phyloP scores from a whole-genome alignment of 1,140 invertebrate species.

The Protaetia brevitarsis region DNA sequence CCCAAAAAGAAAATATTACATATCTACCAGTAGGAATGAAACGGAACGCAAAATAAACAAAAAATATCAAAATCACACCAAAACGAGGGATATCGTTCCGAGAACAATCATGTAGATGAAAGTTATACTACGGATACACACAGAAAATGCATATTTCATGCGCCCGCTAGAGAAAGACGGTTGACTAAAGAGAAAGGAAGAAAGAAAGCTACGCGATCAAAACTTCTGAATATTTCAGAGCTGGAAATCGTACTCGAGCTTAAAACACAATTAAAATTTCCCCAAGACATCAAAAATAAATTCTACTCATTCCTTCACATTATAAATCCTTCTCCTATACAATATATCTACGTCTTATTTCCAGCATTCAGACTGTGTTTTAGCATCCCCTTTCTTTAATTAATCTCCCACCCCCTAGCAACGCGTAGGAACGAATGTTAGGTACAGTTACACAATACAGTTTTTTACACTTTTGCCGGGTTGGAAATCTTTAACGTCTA shows the following conservation, averaged over 20 bases:
- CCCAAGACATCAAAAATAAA: slow-evolving; percentile 44
- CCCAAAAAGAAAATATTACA: too few species aligned
- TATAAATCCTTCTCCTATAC: slow-evolving; percentile 47
- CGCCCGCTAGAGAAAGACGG: neutral
- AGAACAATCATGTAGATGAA: neutral
- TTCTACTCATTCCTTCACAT: slow-evolving; percentile 41
- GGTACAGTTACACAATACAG: slow-evolving; percentile 46
- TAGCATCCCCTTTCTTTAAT: slow-evolving; percentile 47
- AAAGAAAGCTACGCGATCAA: slow-evolving; percentile 20
- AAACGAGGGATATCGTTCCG: neutral
- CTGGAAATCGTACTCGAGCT: slow-evolving; percentile 23
- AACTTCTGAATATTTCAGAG: slow-evolving; percentile 23
- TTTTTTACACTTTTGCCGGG: slow-evolving; percentile 42
- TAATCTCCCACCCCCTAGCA: slow-evolving; percentile 42
- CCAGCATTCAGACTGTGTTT: slow-evolving; percentile 44
- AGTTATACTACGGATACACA: slow-evolving; percentile 8
- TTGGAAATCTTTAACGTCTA: slow-evolving; percentile 38
- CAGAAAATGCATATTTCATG: slow-evolving; percentile 21
- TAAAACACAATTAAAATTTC: slow-evolving; percentile 29
- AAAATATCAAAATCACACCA: neutral
- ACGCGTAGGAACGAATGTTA: slow-evolving; percentile 46
- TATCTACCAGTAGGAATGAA: too few species aligned
- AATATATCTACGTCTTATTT: slow-evolving; percentile 48
- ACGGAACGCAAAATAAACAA: too few species aligned
- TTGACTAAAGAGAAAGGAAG: neutral